These are phyloP conservation scores for Lateolabrax maculatus DNA, from an alignment of 2,797 vertebrate species.

Conservation along the genomic window DNA sequence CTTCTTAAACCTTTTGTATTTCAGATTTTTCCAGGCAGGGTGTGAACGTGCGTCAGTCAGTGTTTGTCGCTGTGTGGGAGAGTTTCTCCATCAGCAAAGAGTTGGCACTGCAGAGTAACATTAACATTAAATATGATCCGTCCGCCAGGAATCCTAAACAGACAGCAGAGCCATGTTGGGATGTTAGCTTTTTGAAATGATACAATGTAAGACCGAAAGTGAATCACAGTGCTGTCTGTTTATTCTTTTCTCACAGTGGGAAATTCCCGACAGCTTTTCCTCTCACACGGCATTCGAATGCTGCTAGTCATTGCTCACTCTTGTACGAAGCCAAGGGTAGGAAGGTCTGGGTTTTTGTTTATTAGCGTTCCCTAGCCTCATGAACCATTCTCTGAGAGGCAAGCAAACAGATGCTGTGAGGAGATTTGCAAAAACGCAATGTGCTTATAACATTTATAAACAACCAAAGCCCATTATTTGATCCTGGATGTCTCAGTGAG, in stretches of 20 bases:
- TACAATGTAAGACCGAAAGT: constrained; percentile 34
- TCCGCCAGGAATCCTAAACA: constrained; percentile 66
- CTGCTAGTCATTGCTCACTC: not conserved
- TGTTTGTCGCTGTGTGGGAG: constrained; percentile 49
- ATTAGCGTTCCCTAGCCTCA: constrained; percentile 14
- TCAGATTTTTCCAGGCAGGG: constrained; percentile 19
- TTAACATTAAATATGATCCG: constrained; percentile 68
- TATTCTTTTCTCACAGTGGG: constrained; percentile 54
- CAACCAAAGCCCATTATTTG: not conserved
- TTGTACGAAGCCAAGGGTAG: constrained; percentile 10
- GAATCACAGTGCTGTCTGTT: constrained; percentile 61
- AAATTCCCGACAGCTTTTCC: constrained; percentile 48
- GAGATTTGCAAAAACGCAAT: constrained; percentile 29
- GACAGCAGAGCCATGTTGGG: constrained; percentile 62
- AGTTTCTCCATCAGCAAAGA: constrained; percentile 52
- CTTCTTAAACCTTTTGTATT: constrained; percentile 54
- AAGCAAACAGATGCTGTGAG: constrained; percentile 37
- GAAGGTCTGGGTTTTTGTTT: constrained; percentile 29
- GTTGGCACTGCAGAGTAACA: constrained; percentile 36
- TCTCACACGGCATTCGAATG: constrained; percentile 16
- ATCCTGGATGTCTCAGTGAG: constrained; percentile 2
- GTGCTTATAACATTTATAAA: constrained; percentile 11
- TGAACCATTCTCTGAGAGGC: constrained; percentile 7
- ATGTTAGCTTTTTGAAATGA: constrained; percentile 56
- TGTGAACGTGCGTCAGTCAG: constrained; percentile 60